Base-by-base conservation (phyloP, 2,797 vertebrate genomes). In the Onychomys torridus region DNA sequence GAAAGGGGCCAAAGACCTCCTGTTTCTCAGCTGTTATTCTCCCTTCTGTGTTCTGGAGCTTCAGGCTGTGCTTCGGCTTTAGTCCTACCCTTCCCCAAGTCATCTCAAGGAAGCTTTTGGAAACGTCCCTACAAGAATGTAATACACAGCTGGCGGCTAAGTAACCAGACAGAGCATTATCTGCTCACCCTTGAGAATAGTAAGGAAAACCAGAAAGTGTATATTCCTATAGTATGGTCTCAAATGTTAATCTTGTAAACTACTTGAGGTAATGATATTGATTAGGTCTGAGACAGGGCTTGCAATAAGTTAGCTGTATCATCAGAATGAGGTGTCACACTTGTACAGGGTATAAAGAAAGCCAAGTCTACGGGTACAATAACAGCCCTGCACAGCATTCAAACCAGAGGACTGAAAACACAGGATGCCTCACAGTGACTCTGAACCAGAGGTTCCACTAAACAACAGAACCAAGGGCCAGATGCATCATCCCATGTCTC, bases 1-100 rank as follows among this genome's bases (percentile, higher is more conserved):
- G 97, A 98, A 97, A 86, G 88, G 63, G 95, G 95, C 97, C 97
- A 98, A 95, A 96, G 95, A 91, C 93, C 95, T 97, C 94, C 17
- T 95, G 96, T 94, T 96, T 98, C 95, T 98, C 96, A 88, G 94
- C 95, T 96, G 71, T 85, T 96, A 86, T 97, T 95, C 96, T 92
- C 81, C 79, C 65, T 75, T 95, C 96, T 89, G 95, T 95, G 92
- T 77, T 93, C 94, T 69, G 81, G 34, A 76, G 82, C 94, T 97
- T 95, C 79, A 29, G 95, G 82, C 81, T 96, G 73, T n/a, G 87
- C 61, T 77, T 94, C 78, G 29, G 89, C 90, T 95, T 93, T 67
- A 83, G 88, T 95, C 92, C 94, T 83, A 73, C 2, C 61, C 63
- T 92, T 96, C 55, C 52, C 92, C 69, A 77, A 86, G 69, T 94